Evolutionary conservation across 30 jellyfish, hydroid and myxozoan species (phyloP).

Genomic region (Turritopsis rubra): DNA sequence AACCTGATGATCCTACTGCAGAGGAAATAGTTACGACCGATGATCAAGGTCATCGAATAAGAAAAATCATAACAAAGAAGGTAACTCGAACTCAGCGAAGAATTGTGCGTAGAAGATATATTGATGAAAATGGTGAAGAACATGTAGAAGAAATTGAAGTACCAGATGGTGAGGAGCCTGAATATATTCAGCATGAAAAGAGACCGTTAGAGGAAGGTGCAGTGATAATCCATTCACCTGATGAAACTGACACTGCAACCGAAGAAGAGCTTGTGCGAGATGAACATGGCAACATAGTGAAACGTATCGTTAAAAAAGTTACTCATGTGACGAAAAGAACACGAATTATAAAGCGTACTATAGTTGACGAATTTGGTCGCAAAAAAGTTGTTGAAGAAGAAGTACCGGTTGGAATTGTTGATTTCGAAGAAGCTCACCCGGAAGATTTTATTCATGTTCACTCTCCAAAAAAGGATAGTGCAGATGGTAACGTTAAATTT

Average conservation of each 20-base stretch:
- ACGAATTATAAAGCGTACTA: slow-evolving; percentile 50
- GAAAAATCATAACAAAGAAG: slow-evolving; percentile 38
- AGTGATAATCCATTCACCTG: slow-evolving; percentile 63
- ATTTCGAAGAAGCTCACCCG: slow-evolving; percentile 24
- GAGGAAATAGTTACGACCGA: slow-evolving; percentile 30
- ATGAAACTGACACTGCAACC: slow-evolving; percentile 54
- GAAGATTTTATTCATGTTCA: not conserved
- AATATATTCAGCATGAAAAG: slow-evolving; percentile 1
- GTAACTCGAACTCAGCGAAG: slow-evolving; percentile 64
- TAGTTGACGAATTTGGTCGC: slow-evolving; percentile 65
- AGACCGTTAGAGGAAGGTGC: slow-evolving; percentile 44
- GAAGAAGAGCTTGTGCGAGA: slow-evolving; percentile 77
- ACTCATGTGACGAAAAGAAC: slow-evolving; percentile 74
- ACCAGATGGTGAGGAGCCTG: slow-evolving; percentile 52
- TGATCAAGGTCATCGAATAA: slow-evolving; percentile 30
- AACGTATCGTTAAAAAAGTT: slow-evolving; percentile 55
- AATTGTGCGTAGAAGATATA: slow-evolving; percentile 51
- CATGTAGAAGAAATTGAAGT: slow-evolving; percentile 53
- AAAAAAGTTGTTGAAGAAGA: slow-evolving; percentile 69
- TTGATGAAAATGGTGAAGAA: slow-evolving; percentile 74
- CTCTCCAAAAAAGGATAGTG: not conserved
- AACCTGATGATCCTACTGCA: slow-evolving; percentile 17
- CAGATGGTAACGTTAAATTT: not conserved
- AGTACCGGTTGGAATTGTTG: slow-evolving; percentile 61
- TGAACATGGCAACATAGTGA: slow-evolving; percentile 55